phyloP scores from a whole-genome alignment of 2,797 vertebrate genomes.

The Otolemur crassicaudatus region DNA sequence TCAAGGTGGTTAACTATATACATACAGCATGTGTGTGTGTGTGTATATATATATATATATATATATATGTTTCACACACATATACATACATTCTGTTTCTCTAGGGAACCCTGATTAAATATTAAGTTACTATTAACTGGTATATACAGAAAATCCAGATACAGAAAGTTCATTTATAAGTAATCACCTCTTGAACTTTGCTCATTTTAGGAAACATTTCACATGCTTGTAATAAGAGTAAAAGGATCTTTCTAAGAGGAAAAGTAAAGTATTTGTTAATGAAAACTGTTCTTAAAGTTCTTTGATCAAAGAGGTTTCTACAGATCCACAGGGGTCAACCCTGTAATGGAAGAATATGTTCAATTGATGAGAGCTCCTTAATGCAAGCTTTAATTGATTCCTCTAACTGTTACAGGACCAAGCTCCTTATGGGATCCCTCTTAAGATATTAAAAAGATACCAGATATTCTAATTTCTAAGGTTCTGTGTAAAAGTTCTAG shows the following conservation, averaged over 20 bases:
- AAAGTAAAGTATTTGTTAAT: not conserved
- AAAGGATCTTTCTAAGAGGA: conserved; percentile 44
- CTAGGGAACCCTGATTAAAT: conserved; percentile 7
- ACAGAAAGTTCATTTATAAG: conserved; percentile 28
- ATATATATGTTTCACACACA: not conserved
- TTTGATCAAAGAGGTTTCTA: conserved; percentile 53
- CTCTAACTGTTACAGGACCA: not conserved
- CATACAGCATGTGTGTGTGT: too few species aligned
- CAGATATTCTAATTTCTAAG: not conserved
- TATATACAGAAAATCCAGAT: not conserved
- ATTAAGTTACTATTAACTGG: not conserved
- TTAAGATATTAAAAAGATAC: conserved; percentile 32
- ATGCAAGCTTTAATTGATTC: conserved; percentile 54
- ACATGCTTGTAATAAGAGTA: not conserved
- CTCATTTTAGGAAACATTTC: conserved; percentile 26
- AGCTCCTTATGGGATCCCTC: not conserved
- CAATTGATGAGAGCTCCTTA: conserved; percentile 39
- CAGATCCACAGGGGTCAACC: not conserved
- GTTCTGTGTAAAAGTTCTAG: not conserved
- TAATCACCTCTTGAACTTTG: not conserved
- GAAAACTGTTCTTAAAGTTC: conserved; percentile 46
- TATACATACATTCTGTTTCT: not conserved
- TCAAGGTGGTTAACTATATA: too few species aligned
- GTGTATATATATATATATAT: too few species aligned
- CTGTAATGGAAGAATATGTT: conserved; percentile 43